Evolutionary conservation across 1,140 invertebrate species (phyloP).

Genomic region (Pissodes strobi): DNA sequence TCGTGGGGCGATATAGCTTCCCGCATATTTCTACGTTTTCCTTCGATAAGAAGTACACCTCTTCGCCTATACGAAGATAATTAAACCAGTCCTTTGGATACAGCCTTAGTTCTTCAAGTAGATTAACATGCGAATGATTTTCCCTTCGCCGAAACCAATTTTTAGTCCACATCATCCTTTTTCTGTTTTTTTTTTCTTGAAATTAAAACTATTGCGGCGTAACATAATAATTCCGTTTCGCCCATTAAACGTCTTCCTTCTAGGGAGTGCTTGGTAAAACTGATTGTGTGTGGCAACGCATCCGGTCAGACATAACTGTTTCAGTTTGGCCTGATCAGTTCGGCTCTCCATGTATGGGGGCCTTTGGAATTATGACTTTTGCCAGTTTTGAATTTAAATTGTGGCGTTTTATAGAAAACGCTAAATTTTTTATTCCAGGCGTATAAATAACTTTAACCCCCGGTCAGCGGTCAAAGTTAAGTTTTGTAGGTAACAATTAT

Average conservation of each 20-base stretch:
- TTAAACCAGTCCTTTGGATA: neutral
- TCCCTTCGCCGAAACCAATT: neutral
- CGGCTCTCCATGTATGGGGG: slow-evolving; percentile 7
- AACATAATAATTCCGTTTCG: slow-evolving; percentile 2
- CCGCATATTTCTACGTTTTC: neutral
- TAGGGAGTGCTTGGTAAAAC: neutral
- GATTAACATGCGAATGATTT: neutral
- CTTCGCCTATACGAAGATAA: neutral
- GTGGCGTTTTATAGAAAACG: too few species aligned
- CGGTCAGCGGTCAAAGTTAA: too few species aligned
- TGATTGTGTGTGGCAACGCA: slow-evolving; percentile 1
- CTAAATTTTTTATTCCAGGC: too few species aligned
- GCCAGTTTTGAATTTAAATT: too few species aligned
- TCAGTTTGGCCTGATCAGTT: slow-evolving; percentile 5
- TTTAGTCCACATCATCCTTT: neutral
- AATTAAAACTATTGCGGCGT: slow-evolving; percentile 6
- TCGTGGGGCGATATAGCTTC: neutral
- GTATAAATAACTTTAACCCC: too few species aligned
- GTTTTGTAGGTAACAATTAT: too few species aligned
- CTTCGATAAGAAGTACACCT: neutral
- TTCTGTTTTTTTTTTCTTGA: neutral
- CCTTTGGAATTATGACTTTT: too few species aligned
- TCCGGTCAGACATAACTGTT: slow-evolving; percentile 2
- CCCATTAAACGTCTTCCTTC: neutral
- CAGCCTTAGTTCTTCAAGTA: neutral